Conservation (phyloP, 2,888 invertebrate species). For the Acronicta leporina region DNA sequence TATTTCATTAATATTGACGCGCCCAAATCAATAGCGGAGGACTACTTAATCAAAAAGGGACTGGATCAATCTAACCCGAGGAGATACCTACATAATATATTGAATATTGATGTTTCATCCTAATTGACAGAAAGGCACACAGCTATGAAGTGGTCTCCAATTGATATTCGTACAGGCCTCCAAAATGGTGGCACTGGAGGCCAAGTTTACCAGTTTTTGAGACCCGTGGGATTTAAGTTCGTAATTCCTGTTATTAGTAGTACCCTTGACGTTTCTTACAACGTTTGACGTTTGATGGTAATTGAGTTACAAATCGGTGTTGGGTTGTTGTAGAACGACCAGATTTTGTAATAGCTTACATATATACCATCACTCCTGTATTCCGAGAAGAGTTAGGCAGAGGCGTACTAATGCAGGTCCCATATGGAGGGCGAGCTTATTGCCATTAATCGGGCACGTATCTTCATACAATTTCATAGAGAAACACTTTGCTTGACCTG, state of each 20-base stretch:
- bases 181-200: conserved; percentile 28
- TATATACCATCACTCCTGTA: too few relatives aligned
- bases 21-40: conserved; percentile 43
- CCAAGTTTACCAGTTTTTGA: conserved; percentile 47
- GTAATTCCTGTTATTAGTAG: conserved; percentile 40
- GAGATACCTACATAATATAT: too few relatives aligned
- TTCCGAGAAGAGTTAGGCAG: too few relatives aligned
- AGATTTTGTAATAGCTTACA: neutral
- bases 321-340: neutral
- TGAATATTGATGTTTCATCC: conserved; percentile 49
- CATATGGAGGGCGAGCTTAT: too few relatives aligned
- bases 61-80: conserved; percentile 20
- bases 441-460: too few relatives aligned
- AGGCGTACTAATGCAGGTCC: too few relatives aligned
- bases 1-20: conserved; percentile 47
- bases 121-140: conserved; percentile 38
- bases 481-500: too few relatives aligned
- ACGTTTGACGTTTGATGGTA: conserved; percentile 47
- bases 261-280: conserved; percentile 43
- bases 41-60: conserved; percentile 54
- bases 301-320: conserved; percentile 48
- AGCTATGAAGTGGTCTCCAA: conserved; percentile 41
- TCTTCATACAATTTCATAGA: too few relatives aligned
- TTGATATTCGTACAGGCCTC: conserved; percentile 48
- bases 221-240: conserved; percentile 44